phyloP scores from a whole-genome alignment of 2,888 invertebrate species.

The Melanophora roralis region DNA sequence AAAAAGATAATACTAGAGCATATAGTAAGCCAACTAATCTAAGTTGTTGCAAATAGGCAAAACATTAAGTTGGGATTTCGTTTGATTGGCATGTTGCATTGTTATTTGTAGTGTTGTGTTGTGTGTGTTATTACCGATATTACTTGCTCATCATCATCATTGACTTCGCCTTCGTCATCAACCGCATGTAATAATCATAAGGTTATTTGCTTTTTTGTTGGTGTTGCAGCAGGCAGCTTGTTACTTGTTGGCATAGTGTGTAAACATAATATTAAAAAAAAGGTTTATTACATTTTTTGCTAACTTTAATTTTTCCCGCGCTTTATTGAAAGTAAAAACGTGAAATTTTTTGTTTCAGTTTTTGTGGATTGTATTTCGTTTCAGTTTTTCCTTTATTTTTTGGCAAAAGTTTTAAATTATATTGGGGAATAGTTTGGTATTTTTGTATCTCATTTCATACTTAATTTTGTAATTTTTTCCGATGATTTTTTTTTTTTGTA shows the following conservation, averaged over 20 bases:
- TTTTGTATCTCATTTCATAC: conserved; percentile 43
- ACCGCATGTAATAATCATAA: conserved; percentile 48
- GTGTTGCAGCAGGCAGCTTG: conserved; percentile 20
- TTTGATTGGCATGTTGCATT: background rate
- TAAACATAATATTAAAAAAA: conserved; percentile 52
- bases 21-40: too few relatives aligned
- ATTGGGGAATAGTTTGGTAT: conserved; percentile 37
- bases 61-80: background rate
- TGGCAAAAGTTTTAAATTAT: conserved; percentile 45
- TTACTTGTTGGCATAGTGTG: conserved; percentile 33
- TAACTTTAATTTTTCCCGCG: conserved; percentile 53
- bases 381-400: conserved; percentile 30
- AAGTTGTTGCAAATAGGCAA: background rate
- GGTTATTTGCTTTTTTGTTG: conserved; percentile 32
- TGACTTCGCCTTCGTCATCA: conserved; percentile 7
- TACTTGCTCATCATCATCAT: conserved; percentile 17
- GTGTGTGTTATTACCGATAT: background rate
- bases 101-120: background rate
- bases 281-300: conserved; percentile 46
- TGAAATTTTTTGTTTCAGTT: conserved; percentile 34
- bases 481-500: conserved; percentile 24
- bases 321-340: conserved; percentile 59
- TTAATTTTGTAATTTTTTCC: conserved; percentile 44
- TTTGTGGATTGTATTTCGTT: background rate
- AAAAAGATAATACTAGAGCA: too few relatives aligned